Evolutionary conservation across 2,888 invertebrate species (phyloP).

Genomic region (Cyaniris semiargus): DNA sequence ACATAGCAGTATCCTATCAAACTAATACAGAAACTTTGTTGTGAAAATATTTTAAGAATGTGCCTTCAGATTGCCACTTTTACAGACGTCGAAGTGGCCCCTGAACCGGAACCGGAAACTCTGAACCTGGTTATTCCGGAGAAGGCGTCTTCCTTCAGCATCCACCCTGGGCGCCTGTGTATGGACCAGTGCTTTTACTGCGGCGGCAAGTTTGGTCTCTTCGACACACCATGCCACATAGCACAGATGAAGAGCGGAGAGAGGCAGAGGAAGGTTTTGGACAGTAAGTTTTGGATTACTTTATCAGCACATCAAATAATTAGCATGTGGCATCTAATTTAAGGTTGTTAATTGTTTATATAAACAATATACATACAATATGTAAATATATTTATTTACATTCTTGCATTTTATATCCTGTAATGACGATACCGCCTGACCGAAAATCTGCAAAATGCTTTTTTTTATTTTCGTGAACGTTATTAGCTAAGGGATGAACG

Average conservation of each 20-base stretch:
- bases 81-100: slow-evolving; percentile 60
- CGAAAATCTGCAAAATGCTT: too few species aligned
- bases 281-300: slow-evolving; percentile 80
- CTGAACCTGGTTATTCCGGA: slow-evolving; percentile 90
- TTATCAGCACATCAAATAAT: background rate
- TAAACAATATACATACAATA: too few species aligned
- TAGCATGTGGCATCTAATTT: too few species aligned
- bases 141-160: slow-evolving; percentile 92
- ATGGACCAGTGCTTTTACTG: slow-evolving; percentile 93
- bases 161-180: slow-evolving; percentile 90
- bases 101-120: slow-evolving; percentile 73
- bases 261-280: slow-evolving; percentile 89
- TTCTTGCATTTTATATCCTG: too few species aligned
- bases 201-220: slow-evolving; percentile 91
- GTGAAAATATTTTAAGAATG: background rate
- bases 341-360: too few species aligned
- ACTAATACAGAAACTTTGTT: too few species aligned
- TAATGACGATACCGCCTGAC: too few species aligned
- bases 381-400: too few species aligned
- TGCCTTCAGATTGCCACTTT: background rate
- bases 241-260: slow-evolving; percentile 92
- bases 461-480: too few species aligned
- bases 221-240: slow-evolving; percentile 93
- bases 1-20: too few species aligned
- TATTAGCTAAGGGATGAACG: too few species aligned